These are phyloP conservation scores for Carposina sasakii DNA, from an alignment of 1,140 invertebrate genomes.

Conservation along the genomic window DNA sequence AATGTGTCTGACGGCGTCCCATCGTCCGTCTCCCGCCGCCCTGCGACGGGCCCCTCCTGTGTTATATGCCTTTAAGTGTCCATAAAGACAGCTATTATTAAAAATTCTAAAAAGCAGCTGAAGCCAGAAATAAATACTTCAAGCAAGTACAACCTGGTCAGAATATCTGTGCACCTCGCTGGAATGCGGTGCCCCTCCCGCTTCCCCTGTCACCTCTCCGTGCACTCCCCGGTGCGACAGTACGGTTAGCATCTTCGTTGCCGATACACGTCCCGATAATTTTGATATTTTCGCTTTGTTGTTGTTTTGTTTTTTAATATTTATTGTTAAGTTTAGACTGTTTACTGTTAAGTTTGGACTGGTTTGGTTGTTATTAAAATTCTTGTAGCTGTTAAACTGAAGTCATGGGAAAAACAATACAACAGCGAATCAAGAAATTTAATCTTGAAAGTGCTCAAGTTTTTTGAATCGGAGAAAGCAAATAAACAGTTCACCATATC, in stretches of 20 bases:
- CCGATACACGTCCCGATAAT: not conserved
- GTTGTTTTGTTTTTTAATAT: slow-evolving; percentile 3
- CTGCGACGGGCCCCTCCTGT: no score
- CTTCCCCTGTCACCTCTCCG: not conserved
- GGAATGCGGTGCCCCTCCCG: not conserved
- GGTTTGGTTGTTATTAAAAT: slow-evolving; percentile 6
- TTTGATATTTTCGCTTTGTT: not conserved
- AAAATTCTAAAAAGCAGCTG: no score
- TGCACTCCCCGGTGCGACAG: not conserved
- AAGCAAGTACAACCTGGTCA: not conserved
- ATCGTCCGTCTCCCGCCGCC: not conserved
- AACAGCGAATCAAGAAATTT: slow-evolving; percentile 16
- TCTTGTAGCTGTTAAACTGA: not conserved
- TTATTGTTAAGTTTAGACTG: slow-evolving; percentile 4
- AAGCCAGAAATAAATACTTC: no score
- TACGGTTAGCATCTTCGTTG: slow-evolving; percentile 1
- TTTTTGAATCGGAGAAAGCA: slow-evolving; percentile 22
- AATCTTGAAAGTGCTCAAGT: slow-evolving; percentile 17
- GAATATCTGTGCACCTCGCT: not conserved
- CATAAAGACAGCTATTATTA: no score
- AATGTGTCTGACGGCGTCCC: not conserved
- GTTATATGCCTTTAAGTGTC: no score
- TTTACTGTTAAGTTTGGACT: slow-evolving; percentile 1
- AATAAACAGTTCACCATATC: slow-evolving; percentile 14
- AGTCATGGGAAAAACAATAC: slow-evolving; percentile 19